Conservation (phyloP, 2,888 invertebrate species). For the Heliconius hortense region DNA sequence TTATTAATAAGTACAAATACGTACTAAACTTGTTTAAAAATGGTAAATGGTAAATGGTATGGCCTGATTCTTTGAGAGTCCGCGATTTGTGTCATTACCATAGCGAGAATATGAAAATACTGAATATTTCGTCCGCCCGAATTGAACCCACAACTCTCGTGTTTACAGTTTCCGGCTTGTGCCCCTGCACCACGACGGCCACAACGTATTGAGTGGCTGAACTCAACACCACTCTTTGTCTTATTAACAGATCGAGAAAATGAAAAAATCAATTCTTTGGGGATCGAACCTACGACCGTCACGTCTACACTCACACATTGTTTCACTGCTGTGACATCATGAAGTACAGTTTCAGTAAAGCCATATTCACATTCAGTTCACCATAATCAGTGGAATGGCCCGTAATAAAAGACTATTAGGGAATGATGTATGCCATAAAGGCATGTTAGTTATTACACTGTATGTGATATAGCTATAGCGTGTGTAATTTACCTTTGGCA, state of each 20-base stretch:
- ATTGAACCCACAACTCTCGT: background rate
- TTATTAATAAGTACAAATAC: too few relatives aligned
- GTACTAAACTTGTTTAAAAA: too few relatives aligned
- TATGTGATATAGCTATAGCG: background rate
- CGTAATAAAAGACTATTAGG: constrained; percentile 14
- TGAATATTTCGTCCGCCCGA: background rate
- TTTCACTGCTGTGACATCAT: background rate
- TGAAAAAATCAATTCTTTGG: background rate
- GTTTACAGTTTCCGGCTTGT: too few relatives aligned
- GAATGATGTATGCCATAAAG: constrained; percentile 17
- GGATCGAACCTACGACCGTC: background rate
- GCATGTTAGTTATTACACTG: constrained; percentile 8
- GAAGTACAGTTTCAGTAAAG: background rate
- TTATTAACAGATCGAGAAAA: too few relatives aligned
- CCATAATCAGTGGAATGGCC: constrained; percentile 10
- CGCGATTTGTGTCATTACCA: background rate
- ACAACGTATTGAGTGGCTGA: too few relatives aligned
- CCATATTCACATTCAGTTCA: background rate
- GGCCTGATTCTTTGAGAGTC: too few relatives aligned
- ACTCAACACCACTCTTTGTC: too few relatives aligned
- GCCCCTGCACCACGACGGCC: too few relatives aligned
- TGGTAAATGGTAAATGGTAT: too few relatives aligned
- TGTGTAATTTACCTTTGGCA: constrained; percentile 1
- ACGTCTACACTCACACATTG: background rate
- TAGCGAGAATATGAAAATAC: background rate